Percentiles rank a stretch among this genome's conserved stretches.
Conservation (phyloP, 2,113 vertebrate species). For the Holacanthus passer region DNA sequence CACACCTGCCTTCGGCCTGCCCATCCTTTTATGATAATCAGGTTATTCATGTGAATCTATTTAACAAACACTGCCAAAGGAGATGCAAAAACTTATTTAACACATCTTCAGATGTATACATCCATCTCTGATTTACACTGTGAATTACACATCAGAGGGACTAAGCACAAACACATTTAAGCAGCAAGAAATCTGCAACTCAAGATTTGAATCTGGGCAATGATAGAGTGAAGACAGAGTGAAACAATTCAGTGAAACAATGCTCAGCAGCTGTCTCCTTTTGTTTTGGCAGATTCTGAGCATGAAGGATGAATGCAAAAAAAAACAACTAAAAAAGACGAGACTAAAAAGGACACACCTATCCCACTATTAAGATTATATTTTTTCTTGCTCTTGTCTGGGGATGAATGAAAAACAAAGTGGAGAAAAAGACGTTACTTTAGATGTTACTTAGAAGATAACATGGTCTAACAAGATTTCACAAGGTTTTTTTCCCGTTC, state of each 20-base stretch:
- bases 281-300: not conserved
- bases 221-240: not conserved
- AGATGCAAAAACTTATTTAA: not conserved
- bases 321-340: no score
- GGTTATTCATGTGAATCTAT: not conserved
- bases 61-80: not conserved
- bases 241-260: not conserved
- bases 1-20: not conserved
- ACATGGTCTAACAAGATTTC: not conserved
- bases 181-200: not conserved
- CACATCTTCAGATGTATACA: not conserved
- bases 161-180: not conserved
- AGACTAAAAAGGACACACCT: not conserved
- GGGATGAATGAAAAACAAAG: not conserved
- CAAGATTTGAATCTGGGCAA: not conserved
- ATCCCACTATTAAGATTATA: not conserved
- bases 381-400: not conserved
- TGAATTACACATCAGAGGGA: not conserved
- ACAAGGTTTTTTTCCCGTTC: no score
- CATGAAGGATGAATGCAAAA: no score
- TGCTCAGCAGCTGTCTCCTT: not conserved
- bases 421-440: not conserved
- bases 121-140: not conserved
- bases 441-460: not conserved
- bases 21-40: not conserved